phyloP scores from a whole-genome alignment of 2,797 vertebrate genomes.

The Manis pentadactyla region DNA sequence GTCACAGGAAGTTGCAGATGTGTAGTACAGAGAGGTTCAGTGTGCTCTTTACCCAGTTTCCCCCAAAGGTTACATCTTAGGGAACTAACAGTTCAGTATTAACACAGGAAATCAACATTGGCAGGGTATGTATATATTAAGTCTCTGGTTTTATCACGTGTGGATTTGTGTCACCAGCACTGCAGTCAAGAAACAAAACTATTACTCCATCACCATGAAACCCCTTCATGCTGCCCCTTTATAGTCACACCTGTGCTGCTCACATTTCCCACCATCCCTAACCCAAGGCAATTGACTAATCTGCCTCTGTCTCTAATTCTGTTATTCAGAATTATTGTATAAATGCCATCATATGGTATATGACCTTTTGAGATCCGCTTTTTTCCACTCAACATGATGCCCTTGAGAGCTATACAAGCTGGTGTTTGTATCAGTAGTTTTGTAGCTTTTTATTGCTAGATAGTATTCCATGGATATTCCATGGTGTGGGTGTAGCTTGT shows the following conservation, averaged over 20 bases:
- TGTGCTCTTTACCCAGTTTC: not conserved
- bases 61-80: not conserved
- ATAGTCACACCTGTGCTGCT: not conserved
- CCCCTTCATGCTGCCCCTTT: not conserved
- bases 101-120: not conserved
- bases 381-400: not conserved
- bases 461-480: not conserved
- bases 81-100: not conserved
- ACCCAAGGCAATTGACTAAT: not conserved
- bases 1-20: not conserved
- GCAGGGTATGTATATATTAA: not conserved
- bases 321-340: not conserved
- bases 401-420: not conserved
- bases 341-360: not conserved
- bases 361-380: not conserved
- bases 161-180: not conserved
- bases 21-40: not conserved
- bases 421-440: not conserved
- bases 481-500: not conserved
- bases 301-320: not conserved
- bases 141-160: not conserved
- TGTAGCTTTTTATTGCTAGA: not conserved
- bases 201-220: not conserved
- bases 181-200: not conserved
- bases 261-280: not conserved